Evolutionary conservation across 2,113 vertebrate genomes (phyloP).

Genomic region (Mionectes macconnelli): DNA sequence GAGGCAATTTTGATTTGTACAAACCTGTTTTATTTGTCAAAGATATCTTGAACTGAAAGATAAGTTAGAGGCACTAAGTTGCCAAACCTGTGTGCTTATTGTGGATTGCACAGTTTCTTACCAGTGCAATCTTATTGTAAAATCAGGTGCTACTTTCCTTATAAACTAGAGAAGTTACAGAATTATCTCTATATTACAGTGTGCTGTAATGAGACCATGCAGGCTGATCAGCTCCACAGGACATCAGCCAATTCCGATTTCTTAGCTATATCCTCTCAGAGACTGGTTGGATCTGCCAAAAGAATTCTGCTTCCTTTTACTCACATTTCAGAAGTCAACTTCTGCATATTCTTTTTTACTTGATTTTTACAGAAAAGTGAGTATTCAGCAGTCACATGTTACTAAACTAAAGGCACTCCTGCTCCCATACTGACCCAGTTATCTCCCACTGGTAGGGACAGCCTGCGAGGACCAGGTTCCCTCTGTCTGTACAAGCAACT

Average conservation of each 20-base stretch:
- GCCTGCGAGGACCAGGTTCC: neutral
- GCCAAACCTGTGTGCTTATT: neutral
- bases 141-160: neutral
- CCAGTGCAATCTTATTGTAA: neutral
- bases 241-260: neutral
- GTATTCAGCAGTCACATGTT: neutral
- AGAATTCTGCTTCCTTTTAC: neutral
- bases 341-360: neutral
- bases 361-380: neutral
- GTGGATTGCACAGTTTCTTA: neutral
- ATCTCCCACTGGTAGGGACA: neutral
- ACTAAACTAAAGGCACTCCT: neutral
- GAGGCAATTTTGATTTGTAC: neutral
- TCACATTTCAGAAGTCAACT: neutral
- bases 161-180: neutral
- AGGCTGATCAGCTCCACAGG: neutral
- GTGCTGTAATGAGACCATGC: neutral
- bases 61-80: neutral
- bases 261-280: neutral
- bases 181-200: neutral
- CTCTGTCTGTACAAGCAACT: neutral
- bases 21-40: neutral
- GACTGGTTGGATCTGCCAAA: neutral
- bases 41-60: neutral
- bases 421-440: neutral